These are phyloP conservation scores for fruit fly (Drosophila melanogaster) DNA, from an alignment of 1,140 invertebrate genomes.

Conservation along the genomic window Release_6_plus_ISO1_MT NT_033779.5:5853501-5854000, in stretches of 20 bases:
- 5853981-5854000: no score
- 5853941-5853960: not conserved
- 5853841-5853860: constrained; percentile 11
- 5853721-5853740: not conserved
- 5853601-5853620: not conserved
- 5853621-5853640: not conserved
- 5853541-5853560: constrained; percentile 6
- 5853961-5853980: no score
- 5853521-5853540: constrained; percentile 28
- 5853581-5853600: constrained; percentile 1
- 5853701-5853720: constrained; percentile 22
- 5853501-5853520: constrained; percentile 59
- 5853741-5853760: not conserved
- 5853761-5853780: constrained; percentile 3
- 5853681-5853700: constrained; percentile 20
- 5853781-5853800: constrained; percentile 20
- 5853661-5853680: constrained; percentile 10
- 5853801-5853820: constrained; percentile 14
- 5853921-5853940: no score
- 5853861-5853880: not conserved
- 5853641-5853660: constrained; percentile 3
- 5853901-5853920: no score
- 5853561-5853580: constrained; percentile 23
- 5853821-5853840: constrained; percentile 3
- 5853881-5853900: constrained; percentile 2